Conservation (phyloP, 1,140 invertebrate species). For the Cyclargus thomasi region DNA sequence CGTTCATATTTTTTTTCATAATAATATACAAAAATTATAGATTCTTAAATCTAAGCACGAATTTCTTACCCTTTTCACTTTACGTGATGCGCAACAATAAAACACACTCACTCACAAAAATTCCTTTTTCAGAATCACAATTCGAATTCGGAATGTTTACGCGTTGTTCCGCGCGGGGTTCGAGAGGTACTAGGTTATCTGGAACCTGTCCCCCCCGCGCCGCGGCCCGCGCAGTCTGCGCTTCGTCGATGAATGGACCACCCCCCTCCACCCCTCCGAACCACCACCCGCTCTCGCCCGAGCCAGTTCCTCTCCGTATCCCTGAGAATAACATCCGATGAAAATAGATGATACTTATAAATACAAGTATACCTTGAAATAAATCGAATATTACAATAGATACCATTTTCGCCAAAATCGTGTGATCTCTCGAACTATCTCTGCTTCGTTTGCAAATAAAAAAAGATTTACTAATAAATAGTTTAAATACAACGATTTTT, state of each 20-base stretch:
- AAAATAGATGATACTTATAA: conserved; percentile 54
- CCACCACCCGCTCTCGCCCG: conserved; percentile 28
- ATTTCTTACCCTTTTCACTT: not conserved
- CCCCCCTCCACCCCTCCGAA: conserved; percentile 39
- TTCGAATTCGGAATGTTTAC: conserved; percentile 21
- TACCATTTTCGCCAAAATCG: not conserved
- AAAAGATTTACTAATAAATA: too few relatives aligned
- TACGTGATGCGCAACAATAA: not conserved
- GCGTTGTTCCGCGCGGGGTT: conserved; percentile 31
- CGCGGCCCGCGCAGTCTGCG: conserved; percentile 53
- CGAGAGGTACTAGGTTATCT: conserved; percentile 56
- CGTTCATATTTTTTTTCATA: too few relatives aligned
- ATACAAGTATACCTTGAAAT: conserved; percentile 22
- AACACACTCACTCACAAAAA: not conserved
- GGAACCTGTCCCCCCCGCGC: conserved; percentile 39
- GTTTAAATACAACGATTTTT: too few relatives aligned
- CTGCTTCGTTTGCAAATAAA: not conserved
- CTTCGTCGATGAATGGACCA: conserved; percentile 63
- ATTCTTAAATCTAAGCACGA: not conserved
- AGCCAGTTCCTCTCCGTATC: conserved; percentile 52
- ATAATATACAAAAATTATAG: not conserved
- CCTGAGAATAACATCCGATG: conserved; percentile 59
- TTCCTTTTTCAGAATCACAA: conserved; percentile 8
- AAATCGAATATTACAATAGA: not conserved
- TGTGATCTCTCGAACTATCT: not conserved